phyloP scores from a whole-genome alignment of 2,113 vertebrate species.

The Maccullochella peelii region DNA sequence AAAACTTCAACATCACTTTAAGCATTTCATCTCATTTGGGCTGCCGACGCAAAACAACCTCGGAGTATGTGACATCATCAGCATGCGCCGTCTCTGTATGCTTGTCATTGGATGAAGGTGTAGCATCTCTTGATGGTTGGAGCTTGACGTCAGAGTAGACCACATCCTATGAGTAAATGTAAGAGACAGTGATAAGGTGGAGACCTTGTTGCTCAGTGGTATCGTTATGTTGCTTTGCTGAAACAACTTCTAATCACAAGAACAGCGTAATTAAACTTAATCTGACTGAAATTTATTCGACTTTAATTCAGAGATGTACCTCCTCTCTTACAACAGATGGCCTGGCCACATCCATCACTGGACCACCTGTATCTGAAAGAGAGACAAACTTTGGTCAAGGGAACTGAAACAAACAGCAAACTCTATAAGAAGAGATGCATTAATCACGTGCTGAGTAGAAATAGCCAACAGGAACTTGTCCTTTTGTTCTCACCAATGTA shows the following conservation, averaged over 20 bases:
- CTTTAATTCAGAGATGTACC: slow-evolving; percentile 15
- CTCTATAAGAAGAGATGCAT: background rate
- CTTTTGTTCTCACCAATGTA: slow-evolving; percentile 52
- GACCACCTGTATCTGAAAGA: slow-evolving; percentile 47
- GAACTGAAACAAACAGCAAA: background rate
- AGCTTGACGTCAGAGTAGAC: slow-evolving; percentile 57
- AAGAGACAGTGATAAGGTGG: background rate
- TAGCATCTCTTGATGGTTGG: background rate
- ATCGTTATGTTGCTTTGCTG: background rate
- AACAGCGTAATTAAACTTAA: background rate
- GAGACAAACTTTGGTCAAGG: background rate
- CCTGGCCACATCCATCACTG: background rate
- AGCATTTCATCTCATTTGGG: background rate
- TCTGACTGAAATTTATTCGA: background rate
- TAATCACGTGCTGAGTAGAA: background rate
- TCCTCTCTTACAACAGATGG: slow-evolving; percentile 38
- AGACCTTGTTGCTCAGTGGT: background rate
- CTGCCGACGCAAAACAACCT: slow-evolving; percentile 17
- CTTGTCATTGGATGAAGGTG: background rate
- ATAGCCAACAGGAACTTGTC: background rate
- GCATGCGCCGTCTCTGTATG: fast-evolving
- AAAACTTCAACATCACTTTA: background rate
- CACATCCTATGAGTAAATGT: slow-evolving; percentile 51
- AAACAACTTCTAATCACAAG: background rate
- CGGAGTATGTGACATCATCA: slow-evolving; percentile 58